Evolutionary conservation across 1,140 invertebrate genomes (phyloP).

Genomic region (Ceratitis capitata): DNA sequence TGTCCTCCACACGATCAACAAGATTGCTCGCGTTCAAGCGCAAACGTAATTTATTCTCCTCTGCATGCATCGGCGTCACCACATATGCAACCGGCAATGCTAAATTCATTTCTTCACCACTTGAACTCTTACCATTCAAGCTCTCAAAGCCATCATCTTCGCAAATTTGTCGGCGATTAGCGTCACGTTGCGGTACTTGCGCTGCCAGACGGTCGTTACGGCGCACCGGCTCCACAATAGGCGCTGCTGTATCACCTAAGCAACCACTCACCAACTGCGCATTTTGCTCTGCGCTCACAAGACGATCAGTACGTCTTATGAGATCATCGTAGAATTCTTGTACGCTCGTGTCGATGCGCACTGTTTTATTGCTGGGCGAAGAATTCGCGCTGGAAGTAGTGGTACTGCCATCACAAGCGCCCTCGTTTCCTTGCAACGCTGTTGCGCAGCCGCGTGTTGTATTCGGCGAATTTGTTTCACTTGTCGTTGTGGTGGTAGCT

Average conservation of each 20-base stretch:
- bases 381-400: conserved; percentile 7
- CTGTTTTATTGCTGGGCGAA: conserved; percentile 39
- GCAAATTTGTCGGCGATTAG: conserved; percentile 52
- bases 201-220: neutral
- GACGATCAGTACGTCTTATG: conserved; percentile 29
- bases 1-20: conserved; percentile 26
- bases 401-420: neutral
- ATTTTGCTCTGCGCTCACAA: neutral
- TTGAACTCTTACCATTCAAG: conserved; percentile 83
- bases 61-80: neutral
- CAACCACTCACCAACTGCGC: neutral
- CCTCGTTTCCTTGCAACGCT: neutral
- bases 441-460: neutral
- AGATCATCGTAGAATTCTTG: conserved; percentile 45
- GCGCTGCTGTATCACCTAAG: neutral
- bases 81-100: conserved; percentile 46
- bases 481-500: conserved; percentile 41
- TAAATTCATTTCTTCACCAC: conserved; percentile 71
- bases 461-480: conserved; percentile 42
- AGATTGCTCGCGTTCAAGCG: conserved; percentile 48
- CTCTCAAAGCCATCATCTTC: conserved; percentile 89
- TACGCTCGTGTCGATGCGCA: conserved; percentile 44
- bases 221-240: neutral
- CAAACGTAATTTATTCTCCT: conserved; percentile 52
- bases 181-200: neutral